A percentile compares a stretch with the other conserved stretches of the same genome.
phyloP scores from a whole-genome alignment of 2,797 vertebrate species.

The Brachyrhaphis roseni region DNA sequence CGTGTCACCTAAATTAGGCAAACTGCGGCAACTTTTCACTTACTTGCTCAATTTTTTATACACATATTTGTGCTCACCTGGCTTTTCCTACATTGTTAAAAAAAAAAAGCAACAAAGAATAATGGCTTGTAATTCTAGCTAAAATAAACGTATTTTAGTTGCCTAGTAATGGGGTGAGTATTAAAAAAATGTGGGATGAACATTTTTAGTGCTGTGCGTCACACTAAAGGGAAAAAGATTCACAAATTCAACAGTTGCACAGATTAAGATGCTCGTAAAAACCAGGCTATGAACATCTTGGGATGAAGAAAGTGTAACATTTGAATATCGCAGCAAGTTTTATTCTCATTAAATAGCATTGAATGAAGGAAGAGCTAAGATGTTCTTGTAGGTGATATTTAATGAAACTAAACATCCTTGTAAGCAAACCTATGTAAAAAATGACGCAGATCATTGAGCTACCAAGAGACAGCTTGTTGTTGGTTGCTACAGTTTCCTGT shows the following conservation, averaged over 20 bases:
- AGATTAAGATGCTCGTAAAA: neutral
- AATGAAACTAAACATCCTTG: neutral
- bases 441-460: neutral
- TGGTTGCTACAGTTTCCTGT: neutral
- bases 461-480: neutral
- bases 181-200: neutral
- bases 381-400: neutral
- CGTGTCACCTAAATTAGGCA: neutral
- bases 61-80: neutral
- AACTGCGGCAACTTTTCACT: neutral
- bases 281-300: neutral
- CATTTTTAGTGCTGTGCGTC: neutral
- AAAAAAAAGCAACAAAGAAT: neutral
- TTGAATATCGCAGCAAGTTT: neutral
- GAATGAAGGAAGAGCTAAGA: neutral
- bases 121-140: neutral
- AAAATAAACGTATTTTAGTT: neutral
- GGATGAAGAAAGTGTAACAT: neutral
- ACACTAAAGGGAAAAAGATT: neutral
- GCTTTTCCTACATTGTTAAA: neutral
- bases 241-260: neutral
- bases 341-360: neutral
- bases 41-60: neutral
- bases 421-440: neutral
- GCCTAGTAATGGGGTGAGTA: neutral